A percentile compares a stretch with the other conserved stretches of the same genome.
Conservation (phyloP, 1,140 invertebrate species). For the Arion vulgaris region DNA sequence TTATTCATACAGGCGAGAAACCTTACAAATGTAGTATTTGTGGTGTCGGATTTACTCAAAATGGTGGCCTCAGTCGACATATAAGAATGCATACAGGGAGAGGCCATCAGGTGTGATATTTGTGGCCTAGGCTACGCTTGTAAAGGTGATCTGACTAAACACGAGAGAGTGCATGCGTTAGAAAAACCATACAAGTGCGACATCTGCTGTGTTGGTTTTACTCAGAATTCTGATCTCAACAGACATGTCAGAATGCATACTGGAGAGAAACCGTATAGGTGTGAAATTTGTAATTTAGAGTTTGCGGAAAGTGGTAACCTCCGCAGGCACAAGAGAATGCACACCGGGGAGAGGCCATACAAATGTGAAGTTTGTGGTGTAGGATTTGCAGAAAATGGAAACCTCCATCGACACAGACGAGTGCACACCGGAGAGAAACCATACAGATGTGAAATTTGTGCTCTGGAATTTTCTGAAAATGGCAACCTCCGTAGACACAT, state of each 20-base stretch:
- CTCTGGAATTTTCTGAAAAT: neutral
- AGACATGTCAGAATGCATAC: neutral
- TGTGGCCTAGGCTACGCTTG: neutral
- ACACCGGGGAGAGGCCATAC: conserved; percentile 8
- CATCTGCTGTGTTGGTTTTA: neutral
- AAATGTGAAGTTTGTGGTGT: conserved; percentile 1
- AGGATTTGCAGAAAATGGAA: neutral
- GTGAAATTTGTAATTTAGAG: neutral
- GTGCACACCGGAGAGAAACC: conserved; percentile 8
- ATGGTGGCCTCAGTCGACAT: neutral
- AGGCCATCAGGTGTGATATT: neutral
- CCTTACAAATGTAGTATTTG: conserved; percentile 14
- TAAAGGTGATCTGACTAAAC: neutral
- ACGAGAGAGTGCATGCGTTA: neutral
- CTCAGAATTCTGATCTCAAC: neutral
- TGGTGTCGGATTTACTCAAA: neutral
- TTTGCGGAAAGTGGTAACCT: conserved; percentile 5
- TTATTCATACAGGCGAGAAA: neutral
- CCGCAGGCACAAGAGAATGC: neutral
- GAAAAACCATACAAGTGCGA: conserved; percentile 15
- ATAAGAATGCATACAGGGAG: conserved; percentile 7
- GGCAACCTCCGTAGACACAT: neutral
- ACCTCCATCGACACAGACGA: neutral
- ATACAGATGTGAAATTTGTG: conserved; percentile 12
- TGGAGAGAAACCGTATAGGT: neutral